A percentile compares a stretch with the other conserved stretches of the same genome.
phyloP scores from a whole-genome alignment of 2,797 vertebrate species.

The Helarctos malayanus region DNA sequence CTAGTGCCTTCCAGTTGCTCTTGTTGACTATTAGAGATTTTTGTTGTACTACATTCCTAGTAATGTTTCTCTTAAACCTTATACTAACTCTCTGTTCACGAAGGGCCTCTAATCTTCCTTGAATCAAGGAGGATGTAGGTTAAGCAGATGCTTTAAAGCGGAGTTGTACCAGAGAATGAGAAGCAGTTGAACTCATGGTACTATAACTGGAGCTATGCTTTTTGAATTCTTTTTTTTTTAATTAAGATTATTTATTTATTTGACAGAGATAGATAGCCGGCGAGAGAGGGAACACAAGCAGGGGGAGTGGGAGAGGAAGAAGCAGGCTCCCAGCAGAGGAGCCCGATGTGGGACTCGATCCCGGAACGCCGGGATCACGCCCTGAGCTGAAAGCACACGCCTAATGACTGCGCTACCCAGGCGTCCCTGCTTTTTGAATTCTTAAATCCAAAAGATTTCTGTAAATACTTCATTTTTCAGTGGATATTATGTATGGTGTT shows the following conservation, averaged over 20 bases:
- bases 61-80: not conserved
- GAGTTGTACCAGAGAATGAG: not conserved
- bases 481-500: not conserved
- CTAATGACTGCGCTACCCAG: no score
- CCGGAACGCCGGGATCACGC: no score
- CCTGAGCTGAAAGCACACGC: no score
- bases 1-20: not conserved
- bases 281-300: no score
- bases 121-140: not conserved
- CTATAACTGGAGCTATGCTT: not conserved
- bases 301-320: no score
- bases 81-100: not conserved
- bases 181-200: not conserved
- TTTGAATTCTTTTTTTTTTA: not conserved
- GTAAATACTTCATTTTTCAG: not conserved
- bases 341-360: no score
- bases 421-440: not conserved
- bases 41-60: not conserved
- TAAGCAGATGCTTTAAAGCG: constrained; percentile 10
- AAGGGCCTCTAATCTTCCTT: not conserved
- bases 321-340: no score
- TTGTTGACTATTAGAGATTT: not conserved
- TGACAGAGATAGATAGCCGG: no score
- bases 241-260: no score
- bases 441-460: not conserved